A percentile compares a stretch with the other conserved stretches of the same genome.
These are phyloP conservation scores for Melozone crissalis DNA, from an alignment of 2,113 vertebrate species.

Conservation along the genomic window DNA sequence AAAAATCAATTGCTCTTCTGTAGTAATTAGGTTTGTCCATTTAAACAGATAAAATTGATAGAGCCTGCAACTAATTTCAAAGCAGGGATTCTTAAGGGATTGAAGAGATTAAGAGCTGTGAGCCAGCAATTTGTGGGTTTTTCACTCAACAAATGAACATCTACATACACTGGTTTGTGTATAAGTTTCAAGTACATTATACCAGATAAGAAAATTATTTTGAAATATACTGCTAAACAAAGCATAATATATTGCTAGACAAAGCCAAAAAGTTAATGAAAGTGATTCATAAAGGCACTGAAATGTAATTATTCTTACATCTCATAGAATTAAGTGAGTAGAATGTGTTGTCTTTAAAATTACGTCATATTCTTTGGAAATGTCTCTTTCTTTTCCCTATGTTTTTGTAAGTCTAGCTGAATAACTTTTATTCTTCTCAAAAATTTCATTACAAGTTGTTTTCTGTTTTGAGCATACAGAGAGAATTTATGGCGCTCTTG, in stretches of 20 bases:
- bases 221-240: slow-evolving; percentile 40
- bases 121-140: slow-evolving; percentile 55
- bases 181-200: neutral
- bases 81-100: slow-evolving; percentile 64
- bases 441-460: neutral
- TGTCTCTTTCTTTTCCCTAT: neutral
- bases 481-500: neutral
- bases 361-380: neutral
- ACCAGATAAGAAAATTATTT: slow-evolving; percentile 22
- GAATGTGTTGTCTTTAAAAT: neutral
- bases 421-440: neutral
- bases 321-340: neutral
- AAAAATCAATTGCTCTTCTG: slow-evolving; percentile 78
- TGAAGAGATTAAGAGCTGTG: slow-evolving; percentile 59
- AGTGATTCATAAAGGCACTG: neutral
- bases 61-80: slow-evolving; percentile 73
- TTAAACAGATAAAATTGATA: slow-evolving; percentile 79
- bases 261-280: neutral
- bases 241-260: neutral
- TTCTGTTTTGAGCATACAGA: neutral
- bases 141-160: slow-evolving; percentile 17
- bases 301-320: neutral
- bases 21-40: slow-evolving; percentile 79
- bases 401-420: neutral
- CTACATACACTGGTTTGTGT: neutral